Base-by-base conservation (phyloP, 2,888 invertebrate species). In the Chydorus sphaericus region DNA sequence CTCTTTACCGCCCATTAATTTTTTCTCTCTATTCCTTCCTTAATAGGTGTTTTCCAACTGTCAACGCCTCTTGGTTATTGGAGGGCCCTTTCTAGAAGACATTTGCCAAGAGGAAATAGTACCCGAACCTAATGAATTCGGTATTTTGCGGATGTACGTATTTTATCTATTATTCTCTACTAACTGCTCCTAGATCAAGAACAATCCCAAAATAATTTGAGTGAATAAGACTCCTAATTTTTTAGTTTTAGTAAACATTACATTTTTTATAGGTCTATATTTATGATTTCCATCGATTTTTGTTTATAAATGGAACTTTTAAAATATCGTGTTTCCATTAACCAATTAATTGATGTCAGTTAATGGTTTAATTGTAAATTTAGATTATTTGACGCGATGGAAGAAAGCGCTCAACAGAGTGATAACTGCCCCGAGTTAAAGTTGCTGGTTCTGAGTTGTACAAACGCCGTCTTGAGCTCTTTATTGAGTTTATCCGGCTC, bases 371-470 rank as follows among this genome's bases (percentile, higher is more conserved):
- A 26, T 49, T 48, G 54, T 30, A 51, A 39, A 68, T 69, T 18
- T 64, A 86, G 92, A 64, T 83, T 90, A 63, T 86, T 92, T 79
- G 92, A 93, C 66, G 88, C 90, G 1, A 84, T 92, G 67, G 89
- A 91, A 70, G 92, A 93, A 71, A 88, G 89, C 58, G 85, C 89
- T n/a, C 80, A 82, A 61, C 83, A 83, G 60, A 83, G 79, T 52
- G 84, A 85, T 61, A 80, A 85, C 16, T 52, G 61, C 18, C 65
- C 20, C 31, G 33, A 31, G 52, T 33, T 71, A 37, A 68, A 67
- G 54, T 66, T 66, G 58, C 65, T 66, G 2, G 65, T 67, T 62
- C 68, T 71, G 3, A 62, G 62, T 38, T 69, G 70, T 62, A 64
- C 70, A 4, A 65, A 66, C 5, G 83, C 87, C 1, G 75, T 93